Evolutionary conservation across 2,888 invertebrate species (phyloP), one percentile per base, ranked within the genome.

Genomic region (Bruchidius siliquastri): DNA sequence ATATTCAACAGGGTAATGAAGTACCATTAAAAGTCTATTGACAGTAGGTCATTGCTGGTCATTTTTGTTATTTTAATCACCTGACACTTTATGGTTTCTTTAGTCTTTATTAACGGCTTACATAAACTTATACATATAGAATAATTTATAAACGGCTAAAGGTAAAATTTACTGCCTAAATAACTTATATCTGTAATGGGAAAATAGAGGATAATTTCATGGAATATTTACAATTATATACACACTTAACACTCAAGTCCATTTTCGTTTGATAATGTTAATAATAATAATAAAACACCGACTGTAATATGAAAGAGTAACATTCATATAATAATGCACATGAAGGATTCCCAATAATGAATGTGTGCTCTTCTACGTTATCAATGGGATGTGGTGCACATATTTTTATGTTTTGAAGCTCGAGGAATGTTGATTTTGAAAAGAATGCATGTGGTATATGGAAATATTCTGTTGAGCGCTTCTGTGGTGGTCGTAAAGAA

Each of bases 201-300:
- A 80, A 81, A 81, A 80, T 80, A 80, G 79, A 80, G 78, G 49
- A 78, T 78, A 80, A 78, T 79, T 78, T 80, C 74, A 77, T 78
- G 77, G 77, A 76, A 79, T 80, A 81, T 82, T 77, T 82, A 81
- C 82, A 82, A 76, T 75, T 81, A 82, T 81, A 76, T 81, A 81
- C 81, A 81, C 76, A 77, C 79, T 76, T 74, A 77, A 78, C 75
- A 76, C 76, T 77, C 72, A 78, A 69, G 73, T 74, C 66, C 49
- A 8, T 49, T 8, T 49, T 49, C 72, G 72, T 71, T 32, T 74
- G 69, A 74, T 30, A 72, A 76, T 73, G 73, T 69, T 72, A 74
- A 72, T 49, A 49, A 67, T 71, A 68, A 67, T 72, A 71, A 74
- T 70, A 72, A 74, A 72, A 72, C 73, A 73, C 67, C 22, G 66